Evolutionary conservation across 2,888 invertebrate genomes (phyloP), one percentile per base, ranked within the genome.

Genomic region (Amiota minor): DNA sequence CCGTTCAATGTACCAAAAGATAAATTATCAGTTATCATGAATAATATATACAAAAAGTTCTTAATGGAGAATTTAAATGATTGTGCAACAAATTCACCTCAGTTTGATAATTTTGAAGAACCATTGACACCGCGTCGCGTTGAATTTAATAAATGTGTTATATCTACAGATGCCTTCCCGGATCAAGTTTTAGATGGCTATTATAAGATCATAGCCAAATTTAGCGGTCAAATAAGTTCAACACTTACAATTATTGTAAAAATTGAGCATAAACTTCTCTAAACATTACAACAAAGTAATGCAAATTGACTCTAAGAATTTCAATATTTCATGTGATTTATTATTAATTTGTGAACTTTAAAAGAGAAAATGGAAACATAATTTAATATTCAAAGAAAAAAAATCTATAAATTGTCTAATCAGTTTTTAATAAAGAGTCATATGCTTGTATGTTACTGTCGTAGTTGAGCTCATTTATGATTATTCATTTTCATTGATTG

Each of bases 121-220:
- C 46, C 46, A 47, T 46, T 65, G 47, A 65, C 65, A 47, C 9
- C n/a, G 12, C 65, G 65, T 20, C n/a, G 18, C 1, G 18, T 65
- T 10, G 65, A 47, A 16, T n/a, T 65, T 11, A n/a, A 65, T 16
- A 65, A 65, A 16, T 65, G 65, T 18, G 47, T 65, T 16, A 46
- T 65, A n/a, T 47, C 47, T 9, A 65, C 46, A 6, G 65, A 65
- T 47, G 65, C 65, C 14, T 65, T 47, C 20, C 65, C 65, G 10
- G 65, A 65, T 46, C 65, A 65, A 16, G 4, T 65, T 0, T 18
- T 65, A 12, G 18, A 45, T 16, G 65, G 65, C 11, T 65, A 47
- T n/a, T 65, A 65, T 47, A 65, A 65, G 18, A 47, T 65, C 23
- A 12, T 65, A 16, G 47, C 23, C 10, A 47, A 16, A 47, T 65